phyloP scores from a whole-genome alignment of 2,888 invertebrate species.

The Coremacera marginata region DNA sequence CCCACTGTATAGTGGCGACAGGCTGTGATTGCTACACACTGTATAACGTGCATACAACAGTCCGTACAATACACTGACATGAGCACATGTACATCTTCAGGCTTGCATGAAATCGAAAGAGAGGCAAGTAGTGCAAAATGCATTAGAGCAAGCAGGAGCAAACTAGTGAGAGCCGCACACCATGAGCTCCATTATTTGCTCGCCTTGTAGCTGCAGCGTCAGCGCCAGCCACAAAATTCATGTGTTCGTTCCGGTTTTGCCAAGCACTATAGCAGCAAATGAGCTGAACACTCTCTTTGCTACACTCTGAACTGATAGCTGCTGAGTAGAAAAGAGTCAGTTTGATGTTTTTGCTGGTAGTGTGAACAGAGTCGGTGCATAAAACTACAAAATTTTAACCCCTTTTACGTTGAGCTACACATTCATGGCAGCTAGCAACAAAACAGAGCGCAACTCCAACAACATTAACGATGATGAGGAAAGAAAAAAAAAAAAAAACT shows the following conservation, averaged over 20 bases:
- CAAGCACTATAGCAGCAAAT: neutral
- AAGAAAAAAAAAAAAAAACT: neutral
- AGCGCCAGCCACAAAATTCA: constrained; percentile 11
- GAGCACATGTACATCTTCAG: neutral
- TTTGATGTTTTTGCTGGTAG: neutral
- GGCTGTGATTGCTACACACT: constrained; percentile 1
- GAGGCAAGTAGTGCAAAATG: neutral
- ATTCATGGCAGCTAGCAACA: constrained; percentile 51
- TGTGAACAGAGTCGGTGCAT: constrained; percentile 33
- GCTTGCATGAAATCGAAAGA: constrained; percentile 34
- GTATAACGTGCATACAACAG: neutral
- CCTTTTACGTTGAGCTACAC: neutral
- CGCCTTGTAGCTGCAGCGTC: constrained; percentile 12
- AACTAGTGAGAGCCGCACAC: neutral
- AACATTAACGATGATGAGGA: neutral
- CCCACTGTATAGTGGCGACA: neutral
- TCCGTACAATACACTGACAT: neutral
- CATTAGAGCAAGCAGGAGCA: constrained; percentile 1
- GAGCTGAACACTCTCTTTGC: too few relatives aligned
- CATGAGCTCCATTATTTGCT: neutral
- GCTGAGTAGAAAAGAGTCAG: too few relatives aligned
- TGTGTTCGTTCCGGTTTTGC: constrained; percentile 24
- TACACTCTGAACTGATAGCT: too few relatives aligned
- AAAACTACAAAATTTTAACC: neutral
- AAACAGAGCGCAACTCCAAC: constrained; percentile 22